Base-by-base conservation (phyloP, 2,888 invertebrate genomes). In the Camptogramma bilineatum region DNA sequence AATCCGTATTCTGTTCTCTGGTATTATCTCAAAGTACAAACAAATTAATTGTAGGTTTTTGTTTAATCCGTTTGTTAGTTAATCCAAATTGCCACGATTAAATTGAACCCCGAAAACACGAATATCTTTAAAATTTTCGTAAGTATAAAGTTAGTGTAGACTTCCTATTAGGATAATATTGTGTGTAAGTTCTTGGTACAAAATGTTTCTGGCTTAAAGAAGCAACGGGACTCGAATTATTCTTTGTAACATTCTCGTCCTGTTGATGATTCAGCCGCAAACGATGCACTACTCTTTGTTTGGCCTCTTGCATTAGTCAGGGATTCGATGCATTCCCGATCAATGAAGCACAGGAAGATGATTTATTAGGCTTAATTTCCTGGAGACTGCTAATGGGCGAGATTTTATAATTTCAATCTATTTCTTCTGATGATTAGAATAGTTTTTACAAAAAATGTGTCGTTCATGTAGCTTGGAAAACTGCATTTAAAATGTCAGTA, bases 301-400 rank as follows among this genome's bases (percentile, higher is more conserved):
- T 73, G 73, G 66, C 66, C 66, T 65, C 63, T 63, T 59, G 71
- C 62, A 66, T 82, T 82, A 81, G 79, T 82, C 82, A 78, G 81
- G 76, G 71, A 68, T 78, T 78, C 72, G 57, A 70, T 73, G 74
- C 82, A 84, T 85, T 83, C 85, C 77, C 73, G 66, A 66, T 72
- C 70, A 73, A 74, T 83, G 83, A 84, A 69, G 67, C 79, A 78
- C 68, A 70, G 72, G 68, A 71, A 69, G 74, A 73, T 70, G 69
- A 70, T 68, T 72, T 72, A 70, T 61, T 67, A 64, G 48, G 63
- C 67, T 52, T 34, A 58, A 59, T 39, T 18, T 47, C 17, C 17
- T 19, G 13, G 31, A 31, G 28, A 18, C 21, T 53, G 21, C 52
- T 53, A 52, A 54, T 39, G 19, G 28, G 18, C 18, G 34, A 34